Base-by-base conservation (phyloP, 37 sponge, comb jelly and placozoan genomes). In the Axinella damicornis region DNA sequence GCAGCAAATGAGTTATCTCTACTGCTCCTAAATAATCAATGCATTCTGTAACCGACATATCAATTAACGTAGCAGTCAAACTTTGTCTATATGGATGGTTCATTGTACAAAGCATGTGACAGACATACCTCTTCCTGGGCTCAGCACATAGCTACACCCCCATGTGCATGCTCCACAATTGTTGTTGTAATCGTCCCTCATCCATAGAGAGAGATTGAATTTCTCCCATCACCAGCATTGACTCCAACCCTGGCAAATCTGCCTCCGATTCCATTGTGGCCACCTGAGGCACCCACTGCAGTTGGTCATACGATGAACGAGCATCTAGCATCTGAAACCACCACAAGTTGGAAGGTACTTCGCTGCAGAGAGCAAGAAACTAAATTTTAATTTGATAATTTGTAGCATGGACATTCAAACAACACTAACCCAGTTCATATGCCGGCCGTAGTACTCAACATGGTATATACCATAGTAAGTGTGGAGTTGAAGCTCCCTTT, bases 221-320 rank as follows among this genome's bases (percentile, higher is more conserved):
- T 63, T n/a, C 28, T 65, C 27, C 79, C 66, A 65, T 79, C 79
- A 40, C 65, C 79, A 46, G 79, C 65, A 65, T 65, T 79, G 52
- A 79, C 20, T 27, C 79, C 79, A 20, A 19, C 65, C 25, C 28
- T 24, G 27, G 65, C 79, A n/a, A 16, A 19, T 30, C 34, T 33
- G 2, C 69, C 69, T 33, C 69, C 69, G 12, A 33, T 6, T 6
- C 69, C 69, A 19, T 34, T 31, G 34, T 5, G 19, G 1, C 69
- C 69, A 41, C 79, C 79, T 19, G 65, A 65, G 19, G 40, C 30
- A 41, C 64, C 79, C 79, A 79, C 30, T 79, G 79, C 27, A 79
- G 17, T 1, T 22, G 34, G 13, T 30, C 41, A 27, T 79, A 79
- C 22, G 2, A 79, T 65, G 55, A 40, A 79, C 0, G 79, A 79